A percentile compares a stretch with the other conserved stretches of the same genome.
These are phyloP conservation scores for Pseudorhiza aurosa DNA, from an alignment of 30 jellyfish, hydroid and myxozoan genomes.

Conservation along the genomic window DNA sequence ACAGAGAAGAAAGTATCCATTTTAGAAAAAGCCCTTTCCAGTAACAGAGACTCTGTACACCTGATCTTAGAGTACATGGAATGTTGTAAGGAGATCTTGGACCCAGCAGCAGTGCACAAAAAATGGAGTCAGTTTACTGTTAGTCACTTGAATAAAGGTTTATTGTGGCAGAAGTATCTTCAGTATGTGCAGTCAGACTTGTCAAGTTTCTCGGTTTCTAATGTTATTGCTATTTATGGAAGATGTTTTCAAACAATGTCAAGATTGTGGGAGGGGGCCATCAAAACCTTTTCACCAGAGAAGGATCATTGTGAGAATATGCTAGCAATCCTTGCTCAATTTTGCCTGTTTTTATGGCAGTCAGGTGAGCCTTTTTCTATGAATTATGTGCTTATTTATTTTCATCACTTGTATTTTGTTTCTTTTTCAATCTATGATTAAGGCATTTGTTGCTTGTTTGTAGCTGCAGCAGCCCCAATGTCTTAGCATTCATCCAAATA, in stretches of 20 bases:
- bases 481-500: no score
- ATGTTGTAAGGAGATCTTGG: constrained; percentile 56
- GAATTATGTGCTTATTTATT: no score
- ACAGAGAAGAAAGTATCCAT: constrained; percentile 72
- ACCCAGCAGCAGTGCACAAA: constrained; percentile 21
- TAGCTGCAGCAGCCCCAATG: no score
- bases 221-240: constrained; percentile 35
- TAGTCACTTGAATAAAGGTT: constrained; percentile 58
- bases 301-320: constrained; percentile 18
- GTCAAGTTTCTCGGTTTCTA: constrained; percentile 41
- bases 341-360: constrained; percentile 49
- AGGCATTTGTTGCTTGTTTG: no score
- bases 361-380: constrained; percentile 94
- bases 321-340: constrained; percentile 61
- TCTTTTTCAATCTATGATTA: no score
- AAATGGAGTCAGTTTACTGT: constrained; percentile 73
- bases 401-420: no score
- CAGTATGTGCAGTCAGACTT: constrained; percentile 71
- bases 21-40: constrained; percentile 76
- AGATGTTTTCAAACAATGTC: constrained; percentile 67
- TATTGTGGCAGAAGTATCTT: constrained; percentile 72
- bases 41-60: constrained; percentile 55
- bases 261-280: constrained; percentile 59
- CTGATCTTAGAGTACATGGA: constrained; percentile 70
- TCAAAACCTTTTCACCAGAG: constrained; percentile 65